Conservation (phyloP, 2,113 vertebrate genomes). For the Ptyas mucosa region DNA sequence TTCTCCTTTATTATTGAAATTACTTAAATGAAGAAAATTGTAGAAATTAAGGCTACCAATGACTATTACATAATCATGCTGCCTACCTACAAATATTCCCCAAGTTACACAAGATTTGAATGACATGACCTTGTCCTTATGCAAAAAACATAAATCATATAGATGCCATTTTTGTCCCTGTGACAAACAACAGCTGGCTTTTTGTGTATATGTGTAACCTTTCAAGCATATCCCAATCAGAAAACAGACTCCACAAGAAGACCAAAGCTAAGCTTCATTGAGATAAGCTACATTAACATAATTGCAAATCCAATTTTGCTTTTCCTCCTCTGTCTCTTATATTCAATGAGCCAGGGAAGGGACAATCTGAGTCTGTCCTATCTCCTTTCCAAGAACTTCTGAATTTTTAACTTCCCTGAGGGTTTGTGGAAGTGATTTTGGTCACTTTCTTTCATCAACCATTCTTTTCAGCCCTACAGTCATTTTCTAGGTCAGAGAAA, state of each 20-base stretch:
- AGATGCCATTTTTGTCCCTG: not conserved
- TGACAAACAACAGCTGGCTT: not conserved
- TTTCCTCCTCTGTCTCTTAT: not conserved
- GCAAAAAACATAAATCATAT: not conserved
- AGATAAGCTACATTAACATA: not conserved
- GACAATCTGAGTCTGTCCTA: not conserved
- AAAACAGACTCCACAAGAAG: not conserved
- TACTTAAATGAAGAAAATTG: not conserved
- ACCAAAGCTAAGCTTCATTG: not conserved
- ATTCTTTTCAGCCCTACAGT: slow-evolving; percentile 5
- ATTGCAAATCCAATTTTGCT: not conserved
- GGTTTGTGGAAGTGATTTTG: not conserved
- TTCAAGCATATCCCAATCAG: not conserved
- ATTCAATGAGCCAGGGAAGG: not conserved
- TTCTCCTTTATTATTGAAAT: not conserved
- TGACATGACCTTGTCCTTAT: not conserved
- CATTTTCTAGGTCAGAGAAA: not conserved
- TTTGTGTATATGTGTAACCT: not conserved
- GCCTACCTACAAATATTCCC: not conserved
- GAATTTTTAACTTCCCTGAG: not conserved
- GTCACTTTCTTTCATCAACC: not conserved
- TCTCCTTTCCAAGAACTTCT: not conserved
- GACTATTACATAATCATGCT: not conserved
- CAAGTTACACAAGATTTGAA: not conserved
- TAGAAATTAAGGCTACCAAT: not conserved